These are phyloP conservation scores for Aricia artaxerxes DNA, from an alignment of 2,888 invertebrate genomes.

Conservation along the genomic window DNA sequence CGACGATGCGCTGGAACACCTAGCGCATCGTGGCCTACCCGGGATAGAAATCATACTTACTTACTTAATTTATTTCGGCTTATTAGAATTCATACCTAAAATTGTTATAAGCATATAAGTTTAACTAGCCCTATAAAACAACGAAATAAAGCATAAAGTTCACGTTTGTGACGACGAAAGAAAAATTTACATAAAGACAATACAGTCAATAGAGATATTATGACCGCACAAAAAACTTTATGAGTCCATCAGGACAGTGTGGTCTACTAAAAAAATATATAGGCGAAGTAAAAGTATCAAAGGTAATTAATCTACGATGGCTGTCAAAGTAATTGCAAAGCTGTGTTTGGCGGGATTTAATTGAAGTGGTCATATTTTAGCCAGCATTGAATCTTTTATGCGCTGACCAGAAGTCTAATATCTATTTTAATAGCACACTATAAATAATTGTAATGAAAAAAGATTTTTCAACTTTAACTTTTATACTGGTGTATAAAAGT, in stretches of 20 bases:
- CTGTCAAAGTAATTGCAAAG: constrained; percentile 40
- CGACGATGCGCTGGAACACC: no score
- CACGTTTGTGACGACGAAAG: not conserved
- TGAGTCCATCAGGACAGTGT: not conserved
- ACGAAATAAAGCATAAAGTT: not conserved
- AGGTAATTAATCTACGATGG: not conserved
- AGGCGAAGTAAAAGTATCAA: constrained; percentile 14
- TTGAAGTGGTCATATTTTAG: constrained; percentile 39
- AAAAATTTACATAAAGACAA: not conserved
- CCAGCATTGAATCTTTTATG: constrained; percentile 30
- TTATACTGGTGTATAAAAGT: no score
- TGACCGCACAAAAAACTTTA: not conserved
- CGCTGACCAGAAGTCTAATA: constrained; percentile 3
- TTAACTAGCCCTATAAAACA: no score
- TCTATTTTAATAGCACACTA: not conserved
- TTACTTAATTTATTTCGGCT: no score
- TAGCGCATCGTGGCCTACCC: no score
- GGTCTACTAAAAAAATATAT: constrained; percentile 10
- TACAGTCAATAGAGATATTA: not conserved
- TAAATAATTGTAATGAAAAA: not conserved
- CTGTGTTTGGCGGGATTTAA: constrained; percentile 38
- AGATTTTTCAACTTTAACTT: not conserved
- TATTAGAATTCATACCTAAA: no score
- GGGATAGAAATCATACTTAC: no score
- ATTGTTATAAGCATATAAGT: no score